Evolutionary conservation across 2,888 invertebrate species (phyloP).

Genomic region (Agrotis ipsilon): DNA sequence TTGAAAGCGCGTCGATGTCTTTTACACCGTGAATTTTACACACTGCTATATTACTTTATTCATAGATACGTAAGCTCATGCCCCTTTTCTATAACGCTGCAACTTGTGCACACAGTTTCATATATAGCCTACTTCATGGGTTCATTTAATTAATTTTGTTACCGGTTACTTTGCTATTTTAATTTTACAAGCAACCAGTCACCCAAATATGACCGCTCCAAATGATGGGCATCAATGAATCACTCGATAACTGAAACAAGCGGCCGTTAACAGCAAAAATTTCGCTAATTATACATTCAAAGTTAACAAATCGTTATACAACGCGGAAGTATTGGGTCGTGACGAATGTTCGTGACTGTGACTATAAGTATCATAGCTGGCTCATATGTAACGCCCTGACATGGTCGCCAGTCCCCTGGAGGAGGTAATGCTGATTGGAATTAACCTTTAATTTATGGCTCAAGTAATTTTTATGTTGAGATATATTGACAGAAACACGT

Average conservation of each 20-base stretch:
- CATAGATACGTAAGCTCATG: no score
- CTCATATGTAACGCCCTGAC: slow-evolving; percentile 37
- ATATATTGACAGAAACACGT: slow-evolving; percentile 1
- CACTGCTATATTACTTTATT: no score
- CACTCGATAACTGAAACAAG: slow-evolving; percentile 29
- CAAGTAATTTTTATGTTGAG: neutral
- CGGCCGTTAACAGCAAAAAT: slow-evolving; percentile 44
- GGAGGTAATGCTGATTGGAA: slow-evolving; percentile 27
- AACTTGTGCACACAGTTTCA: no score
- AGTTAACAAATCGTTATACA: slow-evolving; percentile 62
- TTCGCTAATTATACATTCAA: slow-evolving; percentile 65
- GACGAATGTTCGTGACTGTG: slow-evolving; percentile 60
- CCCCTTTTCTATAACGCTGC: no score
- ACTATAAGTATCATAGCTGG: slow-evolving; percentile 25
- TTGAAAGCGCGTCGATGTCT: neutral
- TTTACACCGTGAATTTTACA: neutral
- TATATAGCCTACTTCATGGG: neutral
- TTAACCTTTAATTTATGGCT: slow-evolving; percentile 27
- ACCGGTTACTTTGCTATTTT: neutral
- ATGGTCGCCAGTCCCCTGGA: slow-evolving; percentile 38
- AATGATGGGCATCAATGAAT: slow-evolving; percentile 18
- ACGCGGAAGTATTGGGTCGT: slow-evolving; percentile 64
- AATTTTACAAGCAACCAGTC: neutral
- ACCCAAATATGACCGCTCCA: neutral
- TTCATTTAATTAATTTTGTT: neutral